Base-by-base conservation (phyloP, 2,113 vertebrate species). In the Myiopsitta monachus region DNA sequence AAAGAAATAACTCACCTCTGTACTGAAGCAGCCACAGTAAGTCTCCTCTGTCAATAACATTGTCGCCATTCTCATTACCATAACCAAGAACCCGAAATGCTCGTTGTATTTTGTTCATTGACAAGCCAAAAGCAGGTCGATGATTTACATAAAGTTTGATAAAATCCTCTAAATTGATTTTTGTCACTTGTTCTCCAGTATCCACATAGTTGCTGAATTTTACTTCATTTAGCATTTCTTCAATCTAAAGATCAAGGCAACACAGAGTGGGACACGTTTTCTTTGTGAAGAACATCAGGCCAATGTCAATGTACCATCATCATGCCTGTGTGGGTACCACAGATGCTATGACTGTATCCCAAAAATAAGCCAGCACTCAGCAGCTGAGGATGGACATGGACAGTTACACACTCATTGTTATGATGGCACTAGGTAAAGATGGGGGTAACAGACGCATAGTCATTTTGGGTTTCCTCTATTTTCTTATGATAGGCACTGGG, bases 131-230 rank as follows among this genome's bases (percentile, higher is more conserved):
- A 0, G 93, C 98, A 6, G 99, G 99, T 31, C 98, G 98, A 83
- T 99, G 99, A 88, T 99, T 99, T 64, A 99, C 72, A 61, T 99
- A 99, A 39, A 99, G 97, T 96, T 98, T 99, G 97, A 99, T 98
- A 80, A 99, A 99, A 87, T 99, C 99, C 11, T 95, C 98, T 63
- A 99, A 95, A 96, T 97, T 96, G 39, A 99, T 98, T 68, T 98
- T 94, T 14, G 98, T 98, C 46, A 98, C 98, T 69, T 99, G 98
- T 76, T 98, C 97, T 62, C 98, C 98, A 0, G 98, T 99, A 91
- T 99, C 98, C 6, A 96, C 98, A 28, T 98, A 99, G 41, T 98
- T 96, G 84, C 99, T 98, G 95, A 99, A 99, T 94, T 98, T 99
- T 68, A 99, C 95, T 94, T 99, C 99, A 5, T 99, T 99, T 79